Conservation (phyloP, 2,888 invertebrate genomes). For the Lasioglossum marginatum region DNA sequence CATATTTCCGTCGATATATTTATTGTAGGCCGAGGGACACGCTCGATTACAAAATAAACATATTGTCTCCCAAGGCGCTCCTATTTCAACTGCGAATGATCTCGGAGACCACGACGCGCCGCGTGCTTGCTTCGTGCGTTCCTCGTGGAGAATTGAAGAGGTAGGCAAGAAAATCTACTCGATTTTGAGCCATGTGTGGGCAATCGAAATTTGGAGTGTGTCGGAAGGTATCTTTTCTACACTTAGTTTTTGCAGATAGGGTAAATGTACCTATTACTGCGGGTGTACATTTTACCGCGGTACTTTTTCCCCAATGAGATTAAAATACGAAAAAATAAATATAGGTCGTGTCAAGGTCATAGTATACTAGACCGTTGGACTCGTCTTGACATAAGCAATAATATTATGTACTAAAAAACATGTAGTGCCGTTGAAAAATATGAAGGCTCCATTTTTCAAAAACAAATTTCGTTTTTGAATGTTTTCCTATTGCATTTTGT, state of each 20-base stretch:
- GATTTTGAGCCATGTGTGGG: neutral
- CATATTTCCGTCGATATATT: slow-evolving; percentile 69
- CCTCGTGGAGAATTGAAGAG: neutral
- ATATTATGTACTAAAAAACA: too few species aligned
- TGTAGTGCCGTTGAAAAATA: too few species aligned
- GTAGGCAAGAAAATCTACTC: neutral
- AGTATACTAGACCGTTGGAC: too few species aligned
- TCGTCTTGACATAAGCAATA: too few species aligned
- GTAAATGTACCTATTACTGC: too few species aligned
- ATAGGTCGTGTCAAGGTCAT: too few species aligned
- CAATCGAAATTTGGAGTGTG: neutral
- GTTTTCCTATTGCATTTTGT: too few species aligned
- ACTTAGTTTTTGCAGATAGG: neutral
- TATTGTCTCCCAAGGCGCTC: slow-evolving; percentile 41
- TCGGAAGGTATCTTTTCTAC: neutral
- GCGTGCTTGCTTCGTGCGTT: neutral
- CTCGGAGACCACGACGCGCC: neutral
- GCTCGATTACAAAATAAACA: slow-evolving; percentile 59
- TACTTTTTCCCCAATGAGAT: too few species aligned
- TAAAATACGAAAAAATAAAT: too few species aligned
- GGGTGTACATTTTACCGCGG: too few species aligned
- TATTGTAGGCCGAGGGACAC: slow-evolving; percentile 55
- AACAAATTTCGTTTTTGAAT: too few species aligned
- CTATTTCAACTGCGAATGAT: neutral
- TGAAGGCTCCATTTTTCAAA: too few species aligned